Percentiles rank a stretch among this genome's conserved stretches.
These are phyloP conservation scores for Eueremaeus valkanovi DNA, from an alignment of 2,888 invertebrate species.

Conservation along the genomic window DNA sequence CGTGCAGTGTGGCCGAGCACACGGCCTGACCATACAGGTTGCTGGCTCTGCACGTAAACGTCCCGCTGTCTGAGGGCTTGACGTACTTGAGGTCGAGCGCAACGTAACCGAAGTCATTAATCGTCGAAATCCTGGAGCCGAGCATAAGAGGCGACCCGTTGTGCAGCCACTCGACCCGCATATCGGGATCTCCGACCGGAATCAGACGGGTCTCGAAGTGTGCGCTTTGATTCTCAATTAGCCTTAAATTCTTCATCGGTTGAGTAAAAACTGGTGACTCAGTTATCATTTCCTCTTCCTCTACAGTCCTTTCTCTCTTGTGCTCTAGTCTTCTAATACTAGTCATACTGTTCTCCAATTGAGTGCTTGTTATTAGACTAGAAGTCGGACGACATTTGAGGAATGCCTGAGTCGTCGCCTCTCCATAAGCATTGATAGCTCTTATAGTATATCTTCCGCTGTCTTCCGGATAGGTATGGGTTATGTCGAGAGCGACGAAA, in stretches of 20 bases:
- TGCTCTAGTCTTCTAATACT: constrained; percentile 90
- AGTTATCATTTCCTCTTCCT: constrained; percentile 60
- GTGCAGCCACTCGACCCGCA: constrained; percentile 81
- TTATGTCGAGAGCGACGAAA: constrained; percentile 91
- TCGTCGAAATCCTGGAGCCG: constrained; percentile 81
- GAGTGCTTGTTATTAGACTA: constrained; percentile 78
- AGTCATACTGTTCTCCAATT: constrained; percentile 84
- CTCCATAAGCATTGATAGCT: constrained; percentile 87
- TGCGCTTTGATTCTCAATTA: constrained; percentile 79
- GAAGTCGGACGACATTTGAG: constrained; percentile 54
- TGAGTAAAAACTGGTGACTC: constrained; percentile 81
- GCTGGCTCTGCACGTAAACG: constrained; percentile 80
- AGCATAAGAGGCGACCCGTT: constrained; percentile 87
- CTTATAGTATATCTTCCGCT: constrained; percentile 92
- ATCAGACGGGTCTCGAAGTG: constrained; percentile 92
- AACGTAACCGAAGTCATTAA: constrained; percentile 92
- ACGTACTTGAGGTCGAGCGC: constrained; percentile 88
- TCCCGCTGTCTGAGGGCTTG: constrained; percentile 80
- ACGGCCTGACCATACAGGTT: constrained; percentile 80
- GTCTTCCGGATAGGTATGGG: constrained; percentile 92
- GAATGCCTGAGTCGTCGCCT: constrained; percentile 87
- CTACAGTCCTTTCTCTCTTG: constrained; percentile 69
- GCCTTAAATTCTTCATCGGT: constrained; percentile 56
- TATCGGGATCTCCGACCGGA: constrained; percentile 85
- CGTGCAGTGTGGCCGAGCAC: constrained; percentile 67